Evolutionary conservation across 2,113 vertebrate genomes (phyloP), one percentile per base, ranked within the genome.

Genomic region (Tupaia chinensis): DNA sequence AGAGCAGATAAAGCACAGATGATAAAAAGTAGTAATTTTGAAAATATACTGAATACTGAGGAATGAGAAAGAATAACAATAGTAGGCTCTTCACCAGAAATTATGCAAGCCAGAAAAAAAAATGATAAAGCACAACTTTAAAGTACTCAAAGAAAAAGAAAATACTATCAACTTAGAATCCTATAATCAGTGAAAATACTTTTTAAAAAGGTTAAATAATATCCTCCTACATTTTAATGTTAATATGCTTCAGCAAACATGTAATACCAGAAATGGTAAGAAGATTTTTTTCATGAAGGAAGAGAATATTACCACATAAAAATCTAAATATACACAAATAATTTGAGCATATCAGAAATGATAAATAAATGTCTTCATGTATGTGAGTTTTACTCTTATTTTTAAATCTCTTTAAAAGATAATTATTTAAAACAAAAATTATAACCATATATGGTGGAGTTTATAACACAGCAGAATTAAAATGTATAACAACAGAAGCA

Each of bases 391-490:
- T 84, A 32, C 27, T 89, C 3, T 81, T 34, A 73, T 65, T 72
- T 86, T 65, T 32, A 86, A 84, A 79, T 74, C 10, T 54, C 17
- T 79, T 68, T 29, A 69, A 80, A 91, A 87, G 3, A 61, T 44
- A 72, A 86, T 32, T 76, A 70, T 19, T 72, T 89, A 74, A 79
- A 72, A 78, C 16, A 78, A 83, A 84, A 66, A 56, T 29, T 86
- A 80, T 63, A 84, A 29, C 9, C 9, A 85, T 63, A 2, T 68
- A 69, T 61, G 23, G 3, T 74, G n/a, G 19, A 29, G 3, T 69
- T 83, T 96, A 79, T 22, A 80, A 78, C 9, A 90, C 29, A 87
- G 7, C 12, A 82, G 56, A 90, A 70, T 68, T 82, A 76, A 72
- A 85, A 72, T 66, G 13, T 44, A 9, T 25, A 81, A 69, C 7